Evolutionary conservation across 2,888 invertebrate genomes (phyloP).

Genomic region (Patella ulyssiponensis): DNA sequence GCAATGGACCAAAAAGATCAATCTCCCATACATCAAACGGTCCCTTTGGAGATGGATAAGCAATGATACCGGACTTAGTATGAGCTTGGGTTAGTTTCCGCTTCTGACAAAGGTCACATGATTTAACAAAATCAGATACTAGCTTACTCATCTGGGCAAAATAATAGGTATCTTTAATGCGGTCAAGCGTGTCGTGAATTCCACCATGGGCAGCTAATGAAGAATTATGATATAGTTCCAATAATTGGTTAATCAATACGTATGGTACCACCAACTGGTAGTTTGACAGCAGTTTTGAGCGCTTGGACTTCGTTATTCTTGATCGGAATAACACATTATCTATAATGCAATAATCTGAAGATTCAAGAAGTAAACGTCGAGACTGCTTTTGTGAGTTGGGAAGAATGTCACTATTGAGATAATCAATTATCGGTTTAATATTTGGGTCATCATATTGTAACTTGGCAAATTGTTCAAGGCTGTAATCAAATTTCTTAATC

Average conservation of each 20-base stretch:
- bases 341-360: slow-evolving; percentile 28
- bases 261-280: slow-evolving; percentile 34
- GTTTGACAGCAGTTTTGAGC: slow-evolving; percentile 18
- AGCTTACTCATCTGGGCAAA: too few species aligned
- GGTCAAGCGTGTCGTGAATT: too few species aligned
- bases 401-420: slow-evolving; percentile 15
- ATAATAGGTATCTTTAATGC: too few species aligned
- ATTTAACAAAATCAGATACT: too few species aligned
- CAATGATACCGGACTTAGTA: too few species aligned
- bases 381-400: slow-evolving; percentile 32
- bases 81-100: too few species aligned
- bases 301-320: slow-evolving; percentile 24
- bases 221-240: slow-evolving; percentile 26
- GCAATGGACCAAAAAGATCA: too few species aligned
- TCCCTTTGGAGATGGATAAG: slow-evolving; percentile 13
- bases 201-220: too few species aligned
- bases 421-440: slow-evolving; percentile 5
- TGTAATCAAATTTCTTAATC: background rate
- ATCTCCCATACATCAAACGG: slow-evolving; percentile 14
- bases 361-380: slow-evolving; percentile 25
- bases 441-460: slow-evolving; percentile 17
- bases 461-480: background rate
- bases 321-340: slow-evolving; percentile 33
- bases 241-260: slow-evolving; percentile 24
- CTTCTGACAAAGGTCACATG: too few species aligned